A percentile compares a stretch with the other conserved stretches of the same genome.
These are phyloP conservation scores for Antennarius striatus DNA, from an alignment of 2,113 vertebrate species.

Conservation along the genomic window DNA sequence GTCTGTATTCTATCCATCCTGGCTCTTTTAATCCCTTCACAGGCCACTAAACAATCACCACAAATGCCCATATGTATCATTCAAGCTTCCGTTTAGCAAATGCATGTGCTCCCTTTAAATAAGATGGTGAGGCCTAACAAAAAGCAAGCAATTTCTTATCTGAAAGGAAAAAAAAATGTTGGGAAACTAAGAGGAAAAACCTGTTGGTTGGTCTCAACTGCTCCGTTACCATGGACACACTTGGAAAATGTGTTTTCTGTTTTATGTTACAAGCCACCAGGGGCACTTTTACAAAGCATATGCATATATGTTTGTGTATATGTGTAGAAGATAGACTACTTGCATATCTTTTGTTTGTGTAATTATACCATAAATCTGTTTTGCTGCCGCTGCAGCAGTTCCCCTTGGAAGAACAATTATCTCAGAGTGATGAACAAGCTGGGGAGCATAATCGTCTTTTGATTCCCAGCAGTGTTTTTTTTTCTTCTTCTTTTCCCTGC, in stretches of 20 bases:
- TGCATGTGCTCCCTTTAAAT: too few relatives aligned
- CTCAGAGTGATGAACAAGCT: conserved; percentile 40
- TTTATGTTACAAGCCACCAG: conserved; percentile 4
- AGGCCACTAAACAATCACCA: conserved; percentile 16
- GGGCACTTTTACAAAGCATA: conserved; percentile 22
- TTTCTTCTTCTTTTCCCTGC: conserved; percentile 2
- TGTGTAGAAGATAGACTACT: neutral
- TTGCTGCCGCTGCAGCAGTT: conserved; percentile 25
- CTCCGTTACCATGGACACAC: conserved; percentile 60
- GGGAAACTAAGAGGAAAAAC: too few relatives aligned
- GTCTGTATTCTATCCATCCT: neutral
- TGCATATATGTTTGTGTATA: conserved; percentile 12
- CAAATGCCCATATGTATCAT: neutral
- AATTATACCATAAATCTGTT: conserved; percentile 55
- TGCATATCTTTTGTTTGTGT: conserved; percentile 25
- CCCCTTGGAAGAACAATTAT: conserved; percentile 51
- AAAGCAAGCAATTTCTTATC: too few relatives aligned
- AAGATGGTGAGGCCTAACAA: too few relatives aligned
- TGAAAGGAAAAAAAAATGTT: conserved; percentile 11
- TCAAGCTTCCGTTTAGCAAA: too few relatives aligned
- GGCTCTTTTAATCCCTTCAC: conserved; percentile 47
- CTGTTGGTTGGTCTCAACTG: conserved; percentile 2
- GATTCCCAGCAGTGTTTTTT: conserved; percentile 25
- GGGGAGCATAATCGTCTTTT: conserved; percentile 45
- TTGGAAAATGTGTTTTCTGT: conserved; percentile 6